Conservation (phyloP, 2,797 vertebrate genomes). For the Sebastiscus albofasciatus region DNA sequence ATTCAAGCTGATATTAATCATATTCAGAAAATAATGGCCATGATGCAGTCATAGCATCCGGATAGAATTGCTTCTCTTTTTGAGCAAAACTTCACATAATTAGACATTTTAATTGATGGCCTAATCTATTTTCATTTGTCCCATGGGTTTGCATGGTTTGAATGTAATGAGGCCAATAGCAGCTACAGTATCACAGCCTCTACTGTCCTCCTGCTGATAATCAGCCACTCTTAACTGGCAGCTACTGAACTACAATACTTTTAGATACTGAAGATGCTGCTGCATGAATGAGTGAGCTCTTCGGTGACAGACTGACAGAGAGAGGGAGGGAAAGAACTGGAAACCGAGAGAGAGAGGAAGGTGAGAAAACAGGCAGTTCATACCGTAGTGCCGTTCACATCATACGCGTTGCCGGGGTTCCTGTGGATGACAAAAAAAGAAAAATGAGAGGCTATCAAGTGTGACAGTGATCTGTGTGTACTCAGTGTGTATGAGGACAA, state of each 20-base stretch:
- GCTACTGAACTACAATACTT: slow-evolving; percentile 11
- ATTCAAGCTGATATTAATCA: background rate
- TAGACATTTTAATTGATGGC: slow-evolving; percentile 4
- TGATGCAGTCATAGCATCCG: background rate
- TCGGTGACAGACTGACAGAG: background rate
- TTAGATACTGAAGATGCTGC: background rate
- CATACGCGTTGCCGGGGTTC: slow-evolving; percentile 47
- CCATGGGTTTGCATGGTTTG: background rate
- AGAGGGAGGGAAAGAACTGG: background rate
- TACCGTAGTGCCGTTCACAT: slow-evolving; percentile 57
- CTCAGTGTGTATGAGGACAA: background rate
- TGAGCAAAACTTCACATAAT: background rate
- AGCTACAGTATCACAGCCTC: background rate
- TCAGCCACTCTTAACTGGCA: slow-evolving; percentile 16
- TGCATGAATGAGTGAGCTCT: background rate
- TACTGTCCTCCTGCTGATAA: slow-evolving; percentile 1
- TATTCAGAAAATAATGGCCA: background rate
- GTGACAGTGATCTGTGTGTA: background rate
- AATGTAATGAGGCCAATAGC: slow-evolving; percentile 19
- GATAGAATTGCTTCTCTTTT: background rate
- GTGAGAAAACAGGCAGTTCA: background rate
- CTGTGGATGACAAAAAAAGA: slow-evolving; percentile 46
- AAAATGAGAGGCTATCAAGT: background rate
- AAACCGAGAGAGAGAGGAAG: background rate
- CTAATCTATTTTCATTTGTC: slow-evolving; percentile 17